Base-by-base conservation (phyloP, 1,140 invertebrate species). In the Vanessa atalanta region DNA sequence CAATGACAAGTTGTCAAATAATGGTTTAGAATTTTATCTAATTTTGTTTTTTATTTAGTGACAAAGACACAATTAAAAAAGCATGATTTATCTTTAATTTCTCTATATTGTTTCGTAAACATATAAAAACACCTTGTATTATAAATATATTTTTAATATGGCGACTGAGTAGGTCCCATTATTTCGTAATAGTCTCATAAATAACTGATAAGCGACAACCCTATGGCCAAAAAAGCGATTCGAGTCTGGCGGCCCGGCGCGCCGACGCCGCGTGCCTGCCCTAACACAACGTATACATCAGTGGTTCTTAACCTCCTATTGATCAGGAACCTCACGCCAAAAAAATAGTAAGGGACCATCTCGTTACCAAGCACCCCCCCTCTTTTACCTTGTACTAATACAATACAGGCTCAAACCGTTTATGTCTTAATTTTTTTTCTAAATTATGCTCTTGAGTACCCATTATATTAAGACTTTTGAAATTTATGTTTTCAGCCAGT, bases 231-330 rank as follows among this genome's bases (percentile, higher is more conserved):
- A 90, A 88, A 87, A 83, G 78, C 79, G 75, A 80, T 80, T 61
- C 81, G 78, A 77, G 80, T 73, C 71, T 70, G 74, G 77, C 75
- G 78, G 75, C 82, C 74, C 79, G 76, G 72, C 75, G 69, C 80
- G 85, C 78, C 86, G 88, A 43, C 86, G 86, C 87, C 79, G 81
- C 83, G 83, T 88, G 87, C 88, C 88, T 90, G 87, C 84, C 88
- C 88, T 90, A 87, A 89, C 86, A 82, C 88, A 90, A 90, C 84
- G 77, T 81, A 88, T 77, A 73, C 71, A 70, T 70, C 73, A 70
- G 75, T 79, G 72, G 51, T 79, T 73, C 68, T 73, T 72, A 79
- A 79, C 57, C 74, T 76, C 70, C 68, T 79, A 76, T 76, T 67
- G 73, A 72, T 71, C 66, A 70, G 61, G 73, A 67, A 68, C 70